Base-by-base conservation (phyloP, 2,113 vertebrate genomes). In the Entelurus aequoreus region DNA sequence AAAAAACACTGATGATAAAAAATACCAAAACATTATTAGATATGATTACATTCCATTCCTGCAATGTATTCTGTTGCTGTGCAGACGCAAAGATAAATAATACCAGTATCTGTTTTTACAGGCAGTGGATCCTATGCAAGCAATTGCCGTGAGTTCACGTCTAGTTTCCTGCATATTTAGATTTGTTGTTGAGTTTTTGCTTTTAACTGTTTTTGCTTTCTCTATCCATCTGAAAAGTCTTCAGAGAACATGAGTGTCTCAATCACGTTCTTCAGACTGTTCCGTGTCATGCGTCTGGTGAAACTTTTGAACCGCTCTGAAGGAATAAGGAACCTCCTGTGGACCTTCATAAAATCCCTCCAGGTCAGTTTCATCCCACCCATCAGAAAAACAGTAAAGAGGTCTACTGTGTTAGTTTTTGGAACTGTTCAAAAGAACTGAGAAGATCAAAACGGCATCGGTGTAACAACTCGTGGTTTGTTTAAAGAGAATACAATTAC, bases 271-370 rank as follows among this genome's bases (percentile, higher is more conserved):
- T 99, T 99, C 89, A 90, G 97, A 48, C 93, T 99, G 19, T 99
- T 99, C 88, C 95, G 96, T 19, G 95, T 99, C 57, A 88, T 99
- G 92, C 92, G 97, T 67, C 83, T 99, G 71, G 94, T 98, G 71
- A 98, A 98, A 80, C 87, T 99, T 78, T 86, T 99, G 76, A 98
- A 94, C 80, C 88, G 95, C 1, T 95, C 94, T 0, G 97, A 98
- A 76, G 97, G 97, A 1, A 95, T 98, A 66, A 91, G 96, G 57
- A 99, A 95, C 36, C 89, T 98, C 50, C 91, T 99, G 36, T 99
- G 97, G 97, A 98, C 97, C 1, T 99, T 99, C 84, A 97, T 99
- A 84, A 99, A 99, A 78, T 97, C 97, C 62, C 98, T 98, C 84
- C 97, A 97, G 94, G 97, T 98, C 8, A 38, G 60, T 37, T 48